Base-by-base conservation (phyloP, 53 echinoderm and acorn worm species). In the Paracentrotus lividus region DNA sequence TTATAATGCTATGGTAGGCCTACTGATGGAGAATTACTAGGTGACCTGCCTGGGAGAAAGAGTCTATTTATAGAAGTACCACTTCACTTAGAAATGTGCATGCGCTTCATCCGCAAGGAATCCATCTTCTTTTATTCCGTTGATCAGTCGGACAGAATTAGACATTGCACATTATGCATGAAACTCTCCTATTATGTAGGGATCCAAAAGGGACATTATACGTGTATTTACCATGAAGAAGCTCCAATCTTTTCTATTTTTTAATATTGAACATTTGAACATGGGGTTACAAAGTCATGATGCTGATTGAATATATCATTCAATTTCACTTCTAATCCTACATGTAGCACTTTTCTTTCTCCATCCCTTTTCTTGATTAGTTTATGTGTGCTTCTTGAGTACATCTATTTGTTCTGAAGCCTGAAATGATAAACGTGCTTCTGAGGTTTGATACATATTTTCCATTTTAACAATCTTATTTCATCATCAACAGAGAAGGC, bases 41-140 rank as follows among this genome's bases (percentile, higher is more conserved):
- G 72, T 72, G 72, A 72, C 72, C 72, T 40, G 72, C 72, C 72
- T 72, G 6, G 20, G 72, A 72, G 72, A 72, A 36, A 16, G 36
- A n/a, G 40, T 38, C 72, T 72, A 72, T 38, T 27, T 72, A 72
- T 72, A 72, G 72, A 72, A 38, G 40, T 13, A 72, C 18, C 40
- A 72, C 72, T 72, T 40, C 72, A 72, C 72, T 72, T 18, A 40
- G 18, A 72, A 72, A 72, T 72, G 72, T 72, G 40, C 72, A 72
- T 72, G 72, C 20, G 72, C 40, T 72, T 40, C 72, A 20, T 40
- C 21, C 40, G 72, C 40, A 72, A n/a, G 40, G 72, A 36, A 72
- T 72, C 72, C 40, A 40, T 72, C 72, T 72, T 40, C 20, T 72
- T 72, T 72, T 38, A 72, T 40, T 72, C 20, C 72, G 15, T 33